phyloP scores from a whole-genome alignment of 2,888 invertebrate species.

The Tanytarsus gracilentus region DNA sequence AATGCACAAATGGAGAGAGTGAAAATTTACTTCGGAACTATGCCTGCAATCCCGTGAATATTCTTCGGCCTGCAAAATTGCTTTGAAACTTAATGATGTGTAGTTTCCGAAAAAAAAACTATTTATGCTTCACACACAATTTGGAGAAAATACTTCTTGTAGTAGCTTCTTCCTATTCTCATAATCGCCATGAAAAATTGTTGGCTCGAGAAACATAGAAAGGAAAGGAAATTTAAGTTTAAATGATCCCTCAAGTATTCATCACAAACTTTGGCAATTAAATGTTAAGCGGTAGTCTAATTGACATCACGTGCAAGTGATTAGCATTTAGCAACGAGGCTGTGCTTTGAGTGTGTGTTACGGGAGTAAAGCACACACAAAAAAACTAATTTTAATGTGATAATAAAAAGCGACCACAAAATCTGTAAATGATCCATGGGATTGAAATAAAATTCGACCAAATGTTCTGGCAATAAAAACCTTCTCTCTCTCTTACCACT shows the following conservation, averaged over 20 bases:
- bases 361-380: not conserved
- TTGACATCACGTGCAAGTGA: not conserved
- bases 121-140: too few species aligned
- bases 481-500: not conserved
- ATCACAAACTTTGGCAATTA: not conserved
- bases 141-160: too few species aligned
- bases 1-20: not conserved
- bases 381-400: too few species aligned
- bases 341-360: not conserved
- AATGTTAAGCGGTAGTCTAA: not conserved
- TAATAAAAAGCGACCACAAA: not conserved
- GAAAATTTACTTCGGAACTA: not conserved
- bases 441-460: too few species aligned
- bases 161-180: too few species aligned
- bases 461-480: not conserved
- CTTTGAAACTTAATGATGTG: too few species aligned
- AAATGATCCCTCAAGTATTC: slow-evolving; percentile 1
- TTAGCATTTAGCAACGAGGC: not conserved
- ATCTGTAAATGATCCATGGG: not conserved
- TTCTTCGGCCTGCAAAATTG: too few species aligned
- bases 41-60: too few species aligned
- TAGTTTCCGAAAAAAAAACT: too few species aligned
- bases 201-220: too few species aligned
- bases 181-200: too few species aligned
- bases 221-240: too few species aligned